These are phyloP conservation scores for Lasioglossum marginatum DNA, from an alignment of 2,888 invertebrate species.

Conservation along the genomic window DNA sequence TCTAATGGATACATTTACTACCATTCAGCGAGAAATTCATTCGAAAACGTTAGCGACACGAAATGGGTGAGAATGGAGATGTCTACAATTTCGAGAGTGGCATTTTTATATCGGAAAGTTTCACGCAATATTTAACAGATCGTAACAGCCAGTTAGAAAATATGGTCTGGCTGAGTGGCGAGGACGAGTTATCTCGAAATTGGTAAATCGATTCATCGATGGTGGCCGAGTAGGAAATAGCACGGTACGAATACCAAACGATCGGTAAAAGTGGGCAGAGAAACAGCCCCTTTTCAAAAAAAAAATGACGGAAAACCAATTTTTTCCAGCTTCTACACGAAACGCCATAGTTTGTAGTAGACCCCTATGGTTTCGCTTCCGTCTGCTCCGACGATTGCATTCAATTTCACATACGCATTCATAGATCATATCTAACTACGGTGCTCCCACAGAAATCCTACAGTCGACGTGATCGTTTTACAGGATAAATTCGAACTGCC, in stretches of 20 bases:
- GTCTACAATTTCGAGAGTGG: constrained; percentile 8
- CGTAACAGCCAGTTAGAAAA: constrained; percentile 24
- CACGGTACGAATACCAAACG: constrained; percentile 17
- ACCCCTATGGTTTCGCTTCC: background rate
- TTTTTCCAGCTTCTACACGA: constrained; percentile 15
- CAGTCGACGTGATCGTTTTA: background rate
- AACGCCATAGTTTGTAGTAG: constrained; percentile 7
- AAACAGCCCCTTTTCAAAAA: constrained; percentile 19
- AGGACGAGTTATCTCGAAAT: constrained; percentile 40
- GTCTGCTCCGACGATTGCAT: background rate
- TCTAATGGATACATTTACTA: background rate
- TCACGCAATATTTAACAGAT: constrained; percentile 37
- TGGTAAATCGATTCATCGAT: constrained; percentile 42
- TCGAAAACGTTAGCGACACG: no score
- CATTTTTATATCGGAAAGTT: constrained; percentile 5
- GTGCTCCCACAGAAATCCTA: background rate
- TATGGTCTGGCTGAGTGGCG: constrained; percentile 21
- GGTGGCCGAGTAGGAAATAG: constrained; percentile 14
- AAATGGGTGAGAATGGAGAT: background rate
- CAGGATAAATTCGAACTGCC: background rate
- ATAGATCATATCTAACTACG: constrained; percentile 7
- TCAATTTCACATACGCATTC: background rate
- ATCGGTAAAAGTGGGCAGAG: constrained; percentile 9
- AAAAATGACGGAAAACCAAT: constrained; percentile 11
- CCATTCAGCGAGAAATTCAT: background rate